Percentiles rank a stretch among this genome's conserved stretches.
These are phyloP conservation scores for Idaea straminata DNA, from an alignment of 2,888 invertebrate genomes.

Conservation along the genomic window DNA sequence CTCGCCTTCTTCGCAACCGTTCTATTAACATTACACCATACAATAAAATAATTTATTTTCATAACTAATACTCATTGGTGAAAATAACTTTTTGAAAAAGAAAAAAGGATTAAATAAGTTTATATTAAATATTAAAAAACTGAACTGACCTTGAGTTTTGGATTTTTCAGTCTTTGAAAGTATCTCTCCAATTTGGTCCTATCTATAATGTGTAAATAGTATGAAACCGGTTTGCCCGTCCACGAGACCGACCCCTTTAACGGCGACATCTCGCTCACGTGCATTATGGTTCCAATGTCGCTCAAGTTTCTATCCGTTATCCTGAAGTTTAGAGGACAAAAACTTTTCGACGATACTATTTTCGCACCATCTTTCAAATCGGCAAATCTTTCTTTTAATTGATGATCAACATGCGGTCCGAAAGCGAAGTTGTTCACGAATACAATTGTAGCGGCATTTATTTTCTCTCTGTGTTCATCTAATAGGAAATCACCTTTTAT, in stretches of 20 bases:
- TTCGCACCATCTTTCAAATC: conserved; percentile 97
- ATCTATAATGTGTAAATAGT: conserved; percentile 99
- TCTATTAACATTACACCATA: conserved; percentile 33
- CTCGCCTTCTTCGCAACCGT: conserved; percentile 65
- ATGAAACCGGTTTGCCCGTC: conserved; percentile 99
- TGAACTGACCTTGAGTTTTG: conserved; percentile 86
- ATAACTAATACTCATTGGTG: not conserved
- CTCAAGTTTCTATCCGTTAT: conserved; percentile 98
- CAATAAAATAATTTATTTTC: conserved; percentile 33
- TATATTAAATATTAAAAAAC: conserved; percentile 66
- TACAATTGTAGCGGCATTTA: conserved; percentile 95
- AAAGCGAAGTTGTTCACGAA: conserved; percentile 99
- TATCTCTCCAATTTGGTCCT: conserved; percentile 97
- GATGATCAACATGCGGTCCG: conserved; percentile 97
- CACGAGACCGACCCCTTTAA: conserved; percentile 98
- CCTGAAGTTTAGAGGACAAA: conserved; percentile 98
- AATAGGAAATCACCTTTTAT: conserved; percentile 97
- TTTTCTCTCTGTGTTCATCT: conserved; percentile 95
- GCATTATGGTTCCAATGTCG: conserved; percentile 99
- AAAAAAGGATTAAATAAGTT: too few relatives aligned
- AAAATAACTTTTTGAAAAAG: not conserved
- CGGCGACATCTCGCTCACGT: conserved; percentile 97
- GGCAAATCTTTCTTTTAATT: conserved; percentile 96
- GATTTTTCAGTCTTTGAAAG: conserved; percentile 96
- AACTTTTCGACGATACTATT: conserved; percentile 99